Evolutionary conservation across 1,140 invertebrate species (phyloP).

Genomic region (Nebria ingens): DNA sequence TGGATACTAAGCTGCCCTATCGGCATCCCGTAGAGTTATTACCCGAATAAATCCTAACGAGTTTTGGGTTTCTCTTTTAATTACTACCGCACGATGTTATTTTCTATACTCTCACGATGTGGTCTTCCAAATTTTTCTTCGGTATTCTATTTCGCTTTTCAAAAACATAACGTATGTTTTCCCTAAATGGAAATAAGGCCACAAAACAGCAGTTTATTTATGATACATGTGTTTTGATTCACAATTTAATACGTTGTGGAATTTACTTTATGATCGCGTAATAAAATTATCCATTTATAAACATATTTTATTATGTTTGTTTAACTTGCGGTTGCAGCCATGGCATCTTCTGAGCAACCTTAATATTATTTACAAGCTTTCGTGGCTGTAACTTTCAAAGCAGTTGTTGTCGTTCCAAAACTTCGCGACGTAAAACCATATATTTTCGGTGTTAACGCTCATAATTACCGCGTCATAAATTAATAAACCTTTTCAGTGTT

Average conservation of each 20-base stretch:
- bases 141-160: no score
- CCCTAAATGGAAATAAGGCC: no score
- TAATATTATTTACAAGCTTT: background rate
- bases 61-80: conserved; percentile 11
- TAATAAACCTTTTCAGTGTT: conserved; percentile 4
- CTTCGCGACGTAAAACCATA: background rate
- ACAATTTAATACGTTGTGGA: no score
- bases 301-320: no score
- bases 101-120: no score
- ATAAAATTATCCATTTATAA: no score
- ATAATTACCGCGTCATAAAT: conserved; percentile 3
- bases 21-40: background rate
- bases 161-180: no score
- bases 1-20: background rate
- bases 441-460: background rate
- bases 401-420: background rate
- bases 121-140: no score
- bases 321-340: background rate
- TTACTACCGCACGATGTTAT: no score
- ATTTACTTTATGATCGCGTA: no score
- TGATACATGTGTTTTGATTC: no score
- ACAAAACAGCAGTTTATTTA: no score
- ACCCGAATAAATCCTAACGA: conserved; percentile 3
- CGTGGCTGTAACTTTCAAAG: background rate
- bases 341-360: background rate